Conservation (phyloP, 2,113 vertebrate species). For the Arvicanthis niloticus region DNA sequence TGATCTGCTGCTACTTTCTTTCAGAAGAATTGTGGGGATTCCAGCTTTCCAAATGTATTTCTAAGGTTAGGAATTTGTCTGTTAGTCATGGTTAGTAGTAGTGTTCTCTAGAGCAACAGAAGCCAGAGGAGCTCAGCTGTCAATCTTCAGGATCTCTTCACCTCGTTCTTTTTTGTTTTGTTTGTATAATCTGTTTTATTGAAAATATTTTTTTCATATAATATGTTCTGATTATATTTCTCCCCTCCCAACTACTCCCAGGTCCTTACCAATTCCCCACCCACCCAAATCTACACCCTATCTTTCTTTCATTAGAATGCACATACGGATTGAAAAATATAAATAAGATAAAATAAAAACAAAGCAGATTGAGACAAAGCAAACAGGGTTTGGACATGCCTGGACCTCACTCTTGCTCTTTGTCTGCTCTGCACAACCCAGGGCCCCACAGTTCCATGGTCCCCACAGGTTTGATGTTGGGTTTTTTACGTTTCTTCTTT, state of each 20-base stretch:
- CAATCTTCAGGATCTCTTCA: neutral
- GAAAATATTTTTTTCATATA: neutral
- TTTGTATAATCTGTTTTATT: neutral
- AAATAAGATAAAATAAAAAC: neutral
- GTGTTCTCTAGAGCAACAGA: neutral
- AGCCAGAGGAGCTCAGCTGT: neutral
- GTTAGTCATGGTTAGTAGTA: neutral
- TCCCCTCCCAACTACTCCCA: neutral
- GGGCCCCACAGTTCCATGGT: too few relatives aligned
- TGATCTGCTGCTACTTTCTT: neutral
- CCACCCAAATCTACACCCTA: neutral
- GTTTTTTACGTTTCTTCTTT: too few relatives aligned
- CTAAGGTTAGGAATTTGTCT: neutral
- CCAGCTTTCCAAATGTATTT: neutral
- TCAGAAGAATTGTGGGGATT: neutral
- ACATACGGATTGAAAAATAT: neutral
- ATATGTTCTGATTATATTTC: neutral
- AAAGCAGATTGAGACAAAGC: too few relatives aligned
- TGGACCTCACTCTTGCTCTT: too few relatives aligned
- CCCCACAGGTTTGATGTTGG: too few relatives aligned
- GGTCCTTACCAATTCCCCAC: neutral
- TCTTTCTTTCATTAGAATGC: neutral
- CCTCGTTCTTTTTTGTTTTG: neutral
- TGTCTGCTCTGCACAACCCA: too few relatives aligned
- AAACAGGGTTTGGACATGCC: too few relatives aligned